Base-by-base conservation (phyloP, 2,113 vertebrate genomes). In the Scomber colias region DNA sequence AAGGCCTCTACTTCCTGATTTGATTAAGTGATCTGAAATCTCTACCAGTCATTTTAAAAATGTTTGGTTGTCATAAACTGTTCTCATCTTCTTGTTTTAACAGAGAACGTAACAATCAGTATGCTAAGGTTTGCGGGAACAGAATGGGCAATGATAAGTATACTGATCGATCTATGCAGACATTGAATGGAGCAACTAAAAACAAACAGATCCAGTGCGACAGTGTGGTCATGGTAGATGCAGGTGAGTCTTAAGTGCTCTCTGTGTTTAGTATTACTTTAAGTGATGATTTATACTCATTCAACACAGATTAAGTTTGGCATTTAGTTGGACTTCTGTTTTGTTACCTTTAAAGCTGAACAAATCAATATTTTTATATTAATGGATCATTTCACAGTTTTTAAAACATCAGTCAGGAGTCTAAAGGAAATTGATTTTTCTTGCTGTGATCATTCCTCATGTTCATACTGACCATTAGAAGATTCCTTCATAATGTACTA, bases 121-220 rank as follows among this genome's bases (percentile, higher is more conserved):
- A 98, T 17, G 40, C 65, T 31, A 94, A 88, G 0, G 56, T 96
- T 10, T 97, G 97, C 79, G 95, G 77, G 35, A 95, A 87, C 9
- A 94, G 92, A 89, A 12, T 68, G 31, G 95, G 83, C 3, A 96
- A 94, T 1, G 95, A 97, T 19, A 86, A 88, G 31, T 97, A 95
- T n/a, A 85, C 93, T 50, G 96, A 96, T 14, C 95, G 94, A 54
- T 89, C 84, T 27, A 92, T 95, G 93, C 97, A 99, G 91, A 99
- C 97, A 1, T n/a, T 98, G 65, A 95, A 92, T 0, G 94, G 89
- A 62, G 93, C 94, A 0, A 19, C 87, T 3, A 99, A 98, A 87
- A 93, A 82, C 77, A 99, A 98, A 86, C 95, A 95, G 0, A 89
- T 95, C 54, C 97, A 98, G 21, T 96, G 93, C 86, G 95, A 97